Base-by-base conservation (phyloP, 2,113 vertebrate species). In the Macrotus californicus region DNA sequence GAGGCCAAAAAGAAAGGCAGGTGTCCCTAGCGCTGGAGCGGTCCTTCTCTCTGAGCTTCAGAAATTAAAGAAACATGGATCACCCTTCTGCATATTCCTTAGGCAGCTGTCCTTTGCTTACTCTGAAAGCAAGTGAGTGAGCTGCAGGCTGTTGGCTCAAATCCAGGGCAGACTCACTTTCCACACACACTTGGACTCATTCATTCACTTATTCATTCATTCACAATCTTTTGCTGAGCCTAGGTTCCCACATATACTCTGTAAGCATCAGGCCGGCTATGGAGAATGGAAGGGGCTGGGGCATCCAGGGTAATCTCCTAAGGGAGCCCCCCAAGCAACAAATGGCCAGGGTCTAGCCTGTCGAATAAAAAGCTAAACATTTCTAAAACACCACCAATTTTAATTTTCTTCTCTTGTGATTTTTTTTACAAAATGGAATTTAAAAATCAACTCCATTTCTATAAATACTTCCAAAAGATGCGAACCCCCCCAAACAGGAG, bases 401-500 rank as follows among this genome's bases (percentile, higher is more conserved):
- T 80, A 9, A 31, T 77, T 26, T 46, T 34, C 26, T 85, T 64
- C 83, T 69, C 59, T 43, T 41, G 0, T 41, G 52, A n/a, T 94
- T 90, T 88, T 94, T 91, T 88, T 91, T 95, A 92, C 2, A 85
- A 87, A 96, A 41, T 50, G 48, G 12, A 83, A 89, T 21, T 94
- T 67, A 64, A 96, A 91, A 67, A 48, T 66, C 56, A 85, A 70
- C 10, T 90, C 34, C 31, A 67, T 92, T 95, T 26, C 72, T 34
- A 12, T 6, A 92, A 66, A 80, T 9, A 64, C 34, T 83, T 94
- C 59, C 89, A 92, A 50, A 24, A 87, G 59, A 81, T 52, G 0
- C 1, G 18, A 3, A 41, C 77, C 21, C 9, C 22, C 34, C 5
- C 26, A 90, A 26, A 73, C 34, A 94, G 29, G 67, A 89, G 22